Conservation (phyloP, 1,140 invertebrate species). For the Zaprionus davidi region DNA sequence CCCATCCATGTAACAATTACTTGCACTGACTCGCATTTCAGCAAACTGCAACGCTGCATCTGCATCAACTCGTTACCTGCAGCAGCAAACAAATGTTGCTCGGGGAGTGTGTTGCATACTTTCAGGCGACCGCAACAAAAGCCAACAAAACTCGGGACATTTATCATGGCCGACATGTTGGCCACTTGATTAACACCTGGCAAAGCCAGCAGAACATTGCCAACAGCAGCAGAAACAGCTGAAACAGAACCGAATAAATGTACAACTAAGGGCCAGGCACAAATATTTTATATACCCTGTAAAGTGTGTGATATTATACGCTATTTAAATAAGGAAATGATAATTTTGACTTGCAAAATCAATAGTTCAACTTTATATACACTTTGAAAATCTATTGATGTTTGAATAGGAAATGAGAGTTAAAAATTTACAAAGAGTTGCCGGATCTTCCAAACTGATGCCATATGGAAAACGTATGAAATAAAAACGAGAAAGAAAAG, state of each 20-base stretch:
- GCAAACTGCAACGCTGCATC: background rate
- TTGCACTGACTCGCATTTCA: conserved; percentile 42
- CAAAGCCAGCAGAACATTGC: conserved; percentile 18
- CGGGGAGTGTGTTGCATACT: conserved; percentile 53
- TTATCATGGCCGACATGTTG: conserved; percentile 68
- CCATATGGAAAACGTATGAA: no score
- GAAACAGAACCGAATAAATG: conserved; percentile 55
- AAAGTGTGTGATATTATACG: background rate
- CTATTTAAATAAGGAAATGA: no score
- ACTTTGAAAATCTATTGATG: no score
- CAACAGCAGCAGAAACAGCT: background rate
- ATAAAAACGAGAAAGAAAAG: no score
- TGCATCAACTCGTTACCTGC: conserved; percentile 28
- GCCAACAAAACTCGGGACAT: conserved; percentile 39
- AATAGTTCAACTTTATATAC: no score
- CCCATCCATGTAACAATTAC: conserved; percentile 70
- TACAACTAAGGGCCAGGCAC: conserved; percentile 26
- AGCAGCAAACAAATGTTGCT: conserved; percentile 49
- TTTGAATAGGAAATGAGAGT: no score
- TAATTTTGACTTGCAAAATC: no score
- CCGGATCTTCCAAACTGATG: no score
- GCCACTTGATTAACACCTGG: conserved; percentile 75
- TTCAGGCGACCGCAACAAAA: conserved; percentile 36
- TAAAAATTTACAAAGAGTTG: no score
- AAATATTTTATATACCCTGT: conserved; percentile 11